Base-by-base conservation (phyloP, 2,113 vertebrate species). In the Pimephales promelas region DNA sequence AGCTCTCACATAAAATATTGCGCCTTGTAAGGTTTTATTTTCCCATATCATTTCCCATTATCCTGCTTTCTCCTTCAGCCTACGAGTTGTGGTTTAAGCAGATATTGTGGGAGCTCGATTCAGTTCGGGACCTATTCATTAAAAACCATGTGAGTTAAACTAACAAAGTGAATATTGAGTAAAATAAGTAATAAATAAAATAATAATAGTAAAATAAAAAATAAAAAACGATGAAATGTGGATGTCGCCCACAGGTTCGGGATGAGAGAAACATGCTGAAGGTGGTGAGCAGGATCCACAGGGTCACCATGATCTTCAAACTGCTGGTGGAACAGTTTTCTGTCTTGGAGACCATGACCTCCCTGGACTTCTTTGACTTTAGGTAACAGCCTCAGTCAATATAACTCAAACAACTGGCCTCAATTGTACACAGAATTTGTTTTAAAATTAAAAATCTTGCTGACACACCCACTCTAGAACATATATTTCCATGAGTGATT, bases 61-160 rank as follows among this genome's bases (percentile, higher is more conserved):
- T 71, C n/a, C 40, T 54, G 88, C 10, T 68, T 87, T 84, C 28
- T 31, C 47, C 85, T 90, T 8, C 87, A 99, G 98, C 95, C 68
- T 99, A 98, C 87, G 98, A 99, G 89, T 94, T 99, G 68, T 99
- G 98, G 98, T 99, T 99, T 92, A 99, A 99, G 89, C 97, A 99
- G 91, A 97, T 99, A 83, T 88, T 99, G 54, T 99, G 96, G 95
- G 98, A 99, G 92, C 90, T 99, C 36, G 98, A 99, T 90, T 99
- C 98, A 43, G 97, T 99, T 84, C 92, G 97, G 68, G 94, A 92
- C 72, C 96, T 99, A 89, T 99, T 99, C 91, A 94, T 95, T 88
- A 95, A 96, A 54, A 96, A 96, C 68, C 95, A 97, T 0, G 98
- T 99, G 92, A 98, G 98, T 97, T 75, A 43, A 14, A 57, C 73